These are phyloP conservation scores for Hirtodrosophila duncani DNA, from an alignment of 2,888 invertebrate species.

Conservation along the genomic window DNA sequence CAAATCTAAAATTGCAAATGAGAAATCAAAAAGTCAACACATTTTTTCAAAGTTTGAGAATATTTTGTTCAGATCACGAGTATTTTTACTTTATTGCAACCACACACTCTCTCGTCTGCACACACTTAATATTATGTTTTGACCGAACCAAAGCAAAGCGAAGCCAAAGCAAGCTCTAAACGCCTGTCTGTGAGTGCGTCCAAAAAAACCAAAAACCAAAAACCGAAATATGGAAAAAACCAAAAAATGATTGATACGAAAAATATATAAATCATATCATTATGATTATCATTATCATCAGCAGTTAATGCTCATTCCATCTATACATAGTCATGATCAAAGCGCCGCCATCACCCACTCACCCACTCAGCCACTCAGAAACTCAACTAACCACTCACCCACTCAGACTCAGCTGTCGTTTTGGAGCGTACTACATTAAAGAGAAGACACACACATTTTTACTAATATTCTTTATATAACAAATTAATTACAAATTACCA, in stretches of 20 bases:
- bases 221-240: conserved; percentile 3
- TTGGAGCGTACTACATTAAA: conserved; percentile 4
- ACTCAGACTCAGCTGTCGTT: conserved; percentile 16
- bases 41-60: too few relatives aligned
- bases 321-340: too few relatives aligned
- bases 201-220: conserved; percentile 16
- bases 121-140: conserved; percentile 19
- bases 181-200: conserved; percentile 64
- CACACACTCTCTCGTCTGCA: too few relatives aligned
- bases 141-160: conserved; percentile 16
- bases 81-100: too few relatives aligned
- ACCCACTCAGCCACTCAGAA: too few relatives aligned
- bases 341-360: too few relatives aligned
- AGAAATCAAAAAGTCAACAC: too few relatives aligned
- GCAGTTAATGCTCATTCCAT: too few relatives aligned
- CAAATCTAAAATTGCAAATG: too few relatives aligned
- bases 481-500: conserved; percentile 30
- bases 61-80: too few relatives aligned
- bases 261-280: conserved; percentile 16
- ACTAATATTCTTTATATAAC: conserved; percentile 39
- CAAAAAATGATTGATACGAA: too few relatives aligned
- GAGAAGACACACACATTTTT: conserved; percentile 30
- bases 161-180: conserved; percentile 45
- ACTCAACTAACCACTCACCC: conserved; percentile 1
- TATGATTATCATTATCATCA: conserved; percentile 4